Conservation (phyloP, 2,888 invertebrate species). For the Sarcophaga variegata region DNA sequence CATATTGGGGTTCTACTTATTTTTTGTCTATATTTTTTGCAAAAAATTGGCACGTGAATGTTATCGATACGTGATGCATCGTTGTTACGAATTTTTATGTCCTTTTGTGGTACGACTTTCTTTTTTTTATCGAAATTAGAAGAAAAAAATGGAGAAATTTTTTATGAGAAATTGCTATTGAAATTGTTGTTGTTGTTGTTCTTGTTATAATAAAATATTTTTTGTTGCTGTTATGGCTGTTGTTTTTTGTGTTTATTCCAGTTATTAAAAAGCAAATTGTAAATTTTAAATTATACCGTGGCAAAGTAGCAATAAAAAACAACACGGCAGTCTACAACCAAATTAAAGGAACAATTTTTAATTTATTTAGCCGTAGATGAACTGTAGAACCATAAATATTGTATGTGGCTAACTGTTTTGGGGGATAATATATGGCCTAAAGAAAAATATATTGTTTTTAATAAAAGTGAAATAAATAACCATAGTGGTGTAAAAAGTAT, state of each 20-base stretch:
- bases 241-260: background rate
- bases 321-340: background rate
- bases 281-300: background rate
- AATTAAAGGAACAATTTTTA: background rate
- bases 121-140: too few species aligned
- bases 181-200: background rate
- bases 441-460: slow-evolving; percentile 21
- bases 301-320: background rate
- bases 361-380: background rate
- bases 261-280: background rate
- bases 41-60: slow-evolving; percentile 65
- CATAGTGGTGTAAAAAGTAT: too few species aligned
- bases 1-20: background rate
- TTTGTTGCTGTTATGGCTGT: background rate
- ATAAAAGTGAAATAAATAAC: slow-evolving; percentile 34
- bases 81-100: background rate
- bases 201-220: background rate
- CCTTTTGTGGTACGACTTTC: background rate
- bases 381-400: slow-evolving; percentile 35
- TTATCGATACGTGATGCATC: slow-evolving; percentile 41
- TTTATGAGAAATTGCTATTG: background rate
- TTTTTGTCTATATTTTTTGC: background rate
- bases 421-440: slow-evolving; percentile 14
- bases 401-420: slow-evolving; percentile 18
- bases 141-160: background rate